Evolutionary conservation across 1,140 invertebrate species (phyloP).

Genomic region (Goniozus legneri): DNA sequence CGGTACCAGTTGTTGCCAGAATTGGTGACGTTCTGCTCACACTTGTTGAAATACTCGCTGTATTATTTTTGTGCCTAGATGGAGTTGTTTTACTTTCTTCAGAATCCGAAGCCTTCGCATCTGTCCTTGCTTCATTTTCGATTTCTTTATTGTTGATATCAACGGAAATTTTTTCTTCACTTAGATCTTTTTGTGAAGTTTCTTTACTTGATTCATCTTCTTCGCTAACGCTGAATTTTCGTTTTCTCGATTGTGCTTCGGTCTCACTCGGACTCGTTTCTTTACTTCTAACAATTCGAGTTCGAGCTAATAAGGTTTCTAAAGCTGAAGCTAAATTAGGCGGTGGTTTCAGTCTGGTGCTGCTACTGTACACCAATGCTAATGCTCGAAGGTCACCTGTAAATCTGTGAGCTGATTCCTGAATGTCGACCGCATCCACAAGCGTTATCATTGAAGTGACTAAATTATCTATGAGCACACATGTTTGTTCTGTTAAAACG

Average conservation of each 20-base stretch:
- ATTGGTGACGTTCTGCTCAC: slow-evolving; percentile 14
- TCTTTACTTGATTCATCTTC: slow-evolving; percentile 21
- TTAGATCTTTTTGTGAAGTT: slow-evolving; percentile 17
- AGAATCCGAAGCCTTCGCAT: slow-evolving; percentile 23
- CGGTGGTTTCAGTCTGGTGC: slow-evolving; percentile 43
- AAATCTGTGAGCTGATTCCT: slow-evolving; percentile 51
- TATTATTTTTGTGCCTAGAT: slow-evolving; percentile 22
- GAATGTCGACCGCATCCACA: slow-evolving; percentile 54
- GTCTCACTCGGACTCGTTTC: slow-evolving; percentile 34
- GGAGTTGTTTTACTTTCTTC: slow-evolving; percentile 26
- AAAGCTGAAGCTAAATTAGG: slow-evolving; percentile 34
- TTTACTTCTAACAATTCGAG: slow-evolving; percentile 34
- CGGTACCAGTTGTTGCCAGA: slow-evolving; percentile 18
- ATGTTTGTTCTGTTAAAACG: slow-evolving; percentile 60
- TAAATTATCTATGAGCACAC: slow-evolving; percentile 58
- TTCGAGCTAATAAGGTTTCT: slow-evolving; percentile 38
- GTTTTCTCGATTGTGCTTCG: slow-evolving; percentile 46
- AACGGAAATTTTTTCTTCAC: slow-evolving; percentile 18
- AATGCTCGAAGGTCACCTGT: slow-evolving; percentile 58
- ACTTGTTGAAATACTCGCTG: slow-evolving; percentile 18
- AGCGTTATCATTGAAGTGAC: slow-evolving; percentile 56
- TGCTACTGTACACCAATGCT: slow-evolving; percentile 55
- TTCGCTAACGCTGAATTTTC: slow-evolving; percentile 38
- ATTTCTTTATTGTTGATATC: slow-evolving; percentile 8
- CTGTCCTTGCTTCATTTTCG: slow-evolving; percentile 23